Evolutionary conservation across 2,888 invertebrate genomes (phyloP), one percentile per base, ranked within the genome.

Genomic region (Clistopyga incitator): DNA sequence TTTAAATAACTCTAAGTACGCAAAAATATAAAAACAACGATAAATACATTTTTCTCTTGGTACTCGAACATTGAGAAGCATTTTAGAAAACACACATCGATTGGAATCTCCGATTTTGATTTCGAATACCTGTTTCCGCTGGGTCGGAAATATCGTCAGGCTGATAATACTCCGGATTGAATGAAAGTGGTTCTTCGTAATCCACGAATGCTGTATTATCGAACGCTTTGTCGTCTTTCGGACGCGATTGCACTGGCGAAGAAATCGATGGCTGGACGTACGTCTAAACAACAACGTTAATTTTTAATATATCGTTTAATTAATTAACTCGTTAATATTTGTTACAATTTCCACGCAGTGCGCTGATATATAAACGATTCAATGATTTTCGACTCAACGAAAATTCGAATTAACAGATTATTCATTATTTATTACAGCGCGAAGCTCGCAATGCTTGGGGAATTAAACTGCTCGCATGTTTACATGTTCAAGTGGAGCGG

Each of bases 101-200:
- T 38, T 38, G 34, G 6, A 38, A 38, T 54, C 23, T 23, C 23
- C 10, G 13, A 11, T 23, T 54, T 54, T 54, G 0, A 61, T 61
- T n/a, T 34, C 34, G 2, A 29, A 61, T 61, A 91, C 93, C 92
- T 86, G 90, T 85, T 75, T 92, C 92, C 70, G 88, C 89, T 10
- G 90, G 89, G 61, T 92, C 92, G 75, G 89, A 80, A 78, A 95
- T 94, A 86, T 95, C 95, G 88, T 95, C 95, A 86, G 94, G 91
- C 82, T 96, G 95, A 93, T 96, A 97, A 88, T 95, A 96, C 88
- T 97, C 97, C 72, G 96, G 91, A 80, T 91, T 91, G 0, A 97
- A 96, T 0, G 96, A 96, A 3, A 97, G 96, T 89, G 97, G 97
- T 92, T 97, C 97, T 91, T 97, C 97, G 70, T 97, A 97, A 92